Evolutionary conservation across 2,888 invertebrate species (phyloP).

Genomic region (Campaea margaritaria): DNA sequence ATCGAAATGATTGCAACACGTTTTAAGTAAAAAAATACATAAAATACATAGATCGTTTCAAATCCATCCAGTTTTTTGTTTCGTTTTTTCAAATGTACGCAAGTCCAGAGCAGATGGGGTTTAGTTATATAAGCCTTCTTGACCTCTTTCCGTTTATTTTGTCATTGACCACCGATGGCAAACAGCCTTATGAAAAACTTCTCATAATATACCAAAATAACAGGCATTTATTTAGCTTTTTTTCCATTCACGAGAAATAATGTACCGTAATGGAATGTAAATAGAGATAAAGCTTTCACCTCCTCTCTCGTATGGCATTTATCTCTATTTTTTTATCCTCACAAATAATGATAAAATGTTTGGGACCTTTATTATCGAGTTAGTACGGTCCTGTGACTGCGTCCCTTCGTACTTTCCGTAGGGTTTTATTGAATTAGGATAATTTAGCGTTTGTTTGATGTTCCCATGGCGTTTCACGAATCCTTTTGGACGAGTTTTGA

Average conservation of each 20-base stretch:
- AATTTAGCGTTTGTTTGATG: constrained; percentile 71
- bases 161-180: too few species aligned
- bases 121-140: too few species aligned
- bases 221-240: constrained; percentile 3
- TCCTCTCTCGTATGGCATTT: constrained; percentile 38
- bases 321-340: constrained; percentile 51
- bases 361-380: constrained; percentile 68
- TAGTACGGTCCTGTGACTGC: constrained; percentile 53
- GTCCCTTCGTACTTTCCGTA: constrained; percentile 53
- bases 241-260: constrained; percentile 10
- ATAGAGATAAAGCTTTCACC: constrained; percentile 34
- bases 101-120: too few species aligned
- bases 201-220: too few species aligned
- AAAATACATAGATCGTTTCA: too few species aligned
- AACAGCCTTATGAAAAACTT: too few species aligned
- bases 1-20: too few species aligned
- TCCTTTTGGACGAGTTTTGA: constrained; percentile 27
- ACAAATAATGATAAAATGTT: constrained; percentile 59
- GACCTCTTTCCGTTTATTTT: too few species aligned
- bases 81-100: too few species aligned
- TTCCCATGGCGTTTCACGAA: constrained; percentile 51
- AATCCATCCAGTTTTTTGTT: too few species aligned
- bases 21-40: too few species aligned
- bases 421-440: constrained; percentile 70
- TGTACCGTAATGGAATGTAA: constrained; percentile 31